Evolutionary conservation across 1,140 invertebrate genomes (phyloP).

Genomic region (Leguminivora glycinivorella): DNA sequence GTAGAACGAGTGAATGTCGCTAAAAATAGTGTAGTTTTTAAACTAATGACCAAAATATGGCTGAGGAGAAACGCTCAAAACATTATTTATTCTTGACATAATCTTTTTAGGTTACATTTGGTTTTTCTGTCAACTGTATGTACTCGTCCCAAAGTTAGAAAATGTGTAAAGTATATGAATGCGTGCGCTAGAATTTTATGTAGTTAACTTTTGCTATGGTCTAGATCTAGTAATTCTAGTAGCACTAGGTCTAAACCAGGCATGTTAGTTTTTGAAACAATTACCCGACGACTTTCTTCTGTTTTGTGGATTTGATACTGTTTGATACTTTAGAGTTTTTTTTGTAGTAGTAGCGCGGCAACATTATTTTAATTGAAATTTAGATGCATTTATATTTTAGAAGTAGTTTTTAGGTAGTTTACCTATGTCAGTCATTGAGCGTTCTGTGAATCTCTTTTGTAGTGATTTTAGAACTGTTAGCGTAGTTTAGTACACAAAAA

Average conservation of each 20-base stretch:
- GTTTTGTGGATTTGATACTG: neutral
- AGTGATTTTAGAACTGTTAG: conserved; percentile 1
- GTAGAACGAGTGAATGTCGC: no score
- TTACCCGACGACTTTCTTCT: conserved; percentile 10
- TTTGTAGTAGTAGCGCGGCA: neutral
- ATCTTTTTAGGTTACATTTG: conserved; percentile 20
- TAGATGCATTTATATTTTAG: neutral
- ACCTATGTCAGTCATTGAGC: neutral
- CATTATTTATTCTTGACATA: conserved; percentile 26
- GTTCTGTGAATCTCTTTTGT: conserved; percentile 1
- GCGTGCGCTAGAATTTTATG: neutral
- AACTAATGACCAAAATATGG: neutral
- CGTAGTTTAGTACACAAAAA: neutral
- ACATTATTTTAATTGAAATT: neutral
- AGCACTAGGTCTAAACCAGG: neutral
- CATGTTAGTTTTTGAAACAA: neutral
- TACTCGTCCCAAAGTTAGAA: neutral
- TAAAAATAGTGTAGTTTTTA: neutral
- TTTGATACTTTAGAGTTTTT: neutral
- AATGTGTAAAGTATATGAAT: neutral
- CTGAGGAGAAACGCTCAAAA: conserved; percentile 15
- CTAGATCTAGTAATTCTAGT: neutral
- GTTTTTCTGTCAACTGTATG: neutral
- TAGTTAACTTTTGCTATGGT: neutral
- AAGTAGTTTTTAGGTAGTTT: conserved; percentile 4